phyloP scores from a whole-genome alignment of 2,797 vertebrate species.

The Tokudaia muenninki region DNA sequence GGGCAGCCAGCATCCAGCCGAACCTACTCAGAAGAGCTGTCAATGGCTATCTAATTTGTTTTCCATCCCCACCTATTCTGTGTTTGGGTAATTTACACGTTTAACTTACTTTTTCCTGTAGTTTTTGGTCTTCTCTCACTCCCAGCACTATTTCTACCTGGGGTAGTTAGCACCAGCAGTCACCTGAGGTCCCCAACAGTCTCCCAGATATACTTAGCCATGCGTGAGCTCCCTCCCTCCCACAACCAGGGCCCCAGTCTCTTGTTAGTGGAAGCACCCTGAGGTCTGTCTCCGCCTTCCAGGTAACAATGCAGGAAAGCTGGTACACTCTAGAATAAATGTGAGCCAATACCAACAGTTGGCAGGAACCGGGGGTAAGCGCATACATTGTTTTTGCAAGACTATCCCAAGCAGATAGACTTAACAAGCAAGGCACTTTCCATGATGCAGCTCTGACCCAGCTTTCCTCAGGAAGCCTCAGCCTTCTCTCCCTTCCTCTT shows the following conservation, averaged over 20 bases:
- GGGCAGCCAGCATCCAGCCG: neutral
- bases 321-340: neutral
- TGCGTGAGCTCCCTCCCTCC: rapidly evolving
- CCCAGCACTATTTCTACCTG: neutral
- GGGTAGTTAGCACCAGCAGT: neutral
- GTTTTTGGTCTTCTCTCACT: neutral
- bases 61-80: neutral
- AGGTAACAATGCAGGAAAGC: neutral
- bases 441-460: neutral
- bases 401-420: neutral
- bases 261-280: neutral
- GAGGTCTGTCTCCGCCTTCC: neutral
- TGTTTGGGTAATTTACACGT: neutral
- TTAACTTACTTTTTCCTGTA: neutral
- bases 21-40: neutral
- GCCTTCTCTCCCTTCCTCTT: neutral
- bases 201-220: neutral
- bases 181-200: neutral
- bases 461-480: neutral
- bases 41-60: neutral
- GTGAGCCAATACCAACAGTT: neutral
- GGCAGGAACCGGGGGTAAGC: neutral
- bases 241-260: neutral
- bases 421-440: neutral
- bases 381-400: neutral